Evolutionary conservation across 2,888 invertebrate genomes (phyloP).

Genomic region (Pemphredon lugubris): DNA sequence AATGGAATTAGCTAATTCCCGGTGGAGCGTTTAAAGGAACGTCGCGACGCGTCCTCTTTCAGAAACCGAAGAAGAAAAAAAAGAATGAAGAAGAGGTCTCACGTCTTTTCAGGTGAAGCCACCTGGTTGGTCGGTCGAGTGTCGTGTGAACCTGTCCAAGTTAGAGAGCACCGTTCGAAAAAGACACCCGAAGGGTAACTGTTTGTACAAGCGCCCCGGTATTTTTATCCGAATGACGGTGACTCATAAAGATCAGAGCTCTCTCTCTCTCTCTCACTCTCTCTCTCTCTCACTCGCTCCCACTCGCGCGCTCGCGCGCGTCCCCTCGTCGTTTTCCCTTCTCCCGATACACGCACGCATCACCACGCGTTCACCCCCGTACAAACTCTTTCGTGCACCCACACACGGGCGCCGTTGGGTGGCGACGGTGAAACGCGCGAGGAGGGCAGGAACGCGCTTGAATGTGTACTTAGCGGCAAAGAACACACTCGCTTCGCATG

Average conservation of each 20-base stretch:
- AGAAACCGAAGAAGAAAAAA: not conserved
- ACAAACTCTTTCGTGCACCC: conserved; percentile 28
- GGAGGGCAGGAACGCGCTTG: conserved; percentile 59
- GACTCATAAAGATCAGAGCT: conserved; percentile 75
- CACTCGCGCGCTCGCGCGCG: too few species aligned
- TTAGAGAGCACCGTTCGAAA: conserved; percentile 59
- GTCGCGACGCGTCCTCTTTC: conserved; percentile 39
- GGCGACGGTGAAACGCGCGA: conserved; percentile 18
- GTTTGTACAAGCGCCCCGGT: conserved; percentile 75
- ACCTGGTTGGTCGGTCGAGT: conserved; percentile 61
- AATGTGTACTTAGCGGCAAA: conserved; percentile 76
- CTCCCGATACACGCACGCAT: conserved; percentile 40
- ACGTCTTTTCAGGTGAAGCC: conserved; percentile 66
- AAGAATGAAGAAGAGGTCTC: conserved; percentile 27
- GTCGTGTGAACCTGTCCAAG: conserved; percentile 70
- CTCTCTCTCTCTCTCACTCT: conserved; percentile 52
- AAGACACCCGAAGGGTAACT: conserved; percentile 72
- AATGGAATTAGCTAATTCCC: conserved; percentile 34
- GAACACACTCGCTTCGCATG: conserved; percentile 69
- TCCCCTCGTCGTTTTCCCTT: conserved; percentile 51
- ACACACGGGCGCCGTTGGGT: conserved; percentile 10
- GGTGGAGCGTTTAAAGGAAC: conserved; percentile 10
- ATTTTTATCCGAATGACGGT: conserved; percentile 75
- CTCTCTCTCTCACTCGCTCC: conserved; percentile 46
- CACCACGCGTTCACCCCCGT: conserved; percentile 44